phyloP scores from a whole-genome alignment of 2,888 invertebrate genomes.

The Cephus spinipes region DNA sequence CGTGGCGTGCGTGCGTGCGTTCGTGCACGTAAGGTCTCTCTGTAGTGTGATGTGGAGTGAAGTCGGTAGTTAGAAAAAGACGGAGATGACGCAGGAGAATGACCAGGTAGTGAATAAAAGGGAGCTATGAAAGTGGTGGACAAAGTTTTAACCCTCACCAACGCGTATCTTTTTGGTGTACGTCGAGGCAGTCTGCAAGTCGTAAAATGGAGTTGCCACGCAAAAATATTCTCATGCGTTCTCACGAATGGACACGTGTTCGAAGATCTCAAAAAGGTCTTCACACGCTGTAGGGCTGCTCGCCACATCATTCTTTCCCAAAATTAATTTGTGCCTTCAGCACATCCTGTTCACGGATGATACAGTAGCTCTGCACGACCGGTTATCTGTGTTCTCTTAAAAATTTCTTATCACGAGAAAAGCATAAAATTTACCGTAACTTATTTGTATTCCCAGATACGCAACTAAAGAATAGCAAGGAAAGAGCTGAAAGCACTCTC shows the following conservation, averaged over 20 bases:
- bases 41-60: not conserved
- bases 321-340: not conserved
- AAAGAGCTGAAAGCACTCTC: slow-evolving; percentile 5
- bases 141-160: not conserved
- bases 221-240: not conserved
- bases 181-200: slow-evolving; percentile 4
- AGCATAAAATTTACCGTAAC: not conserved
- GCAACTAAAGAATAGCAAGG: not conserved
- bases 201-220: slow-evolving; percentile 5
- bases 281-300: not conserved
- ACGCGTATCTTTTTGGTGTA: not conserved
- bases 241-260: slow-evolving; percentile 1
- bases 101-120: not conserved
- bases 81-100: not conserved
- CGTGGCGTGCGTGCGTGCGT: not conserved
- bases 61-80: not conserved
- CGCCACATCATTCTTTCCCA: not conserved
- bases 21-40: too few species aligned
- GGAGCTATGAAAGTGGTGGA: not conserved
- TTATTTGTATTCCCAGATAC: not conserved
- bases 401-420: not conserved
- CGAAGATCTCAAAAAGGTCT: not conserved
- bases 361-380: not conserved
- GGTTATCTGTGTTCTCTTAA: not conserved
- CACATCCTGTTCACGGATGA: not conserved